These are phyloP conservation scores for Lanistes nyassanus DNA, from an alignment of 1,140 invertebrate genomes.

Conservation along the genomic window DNA sequence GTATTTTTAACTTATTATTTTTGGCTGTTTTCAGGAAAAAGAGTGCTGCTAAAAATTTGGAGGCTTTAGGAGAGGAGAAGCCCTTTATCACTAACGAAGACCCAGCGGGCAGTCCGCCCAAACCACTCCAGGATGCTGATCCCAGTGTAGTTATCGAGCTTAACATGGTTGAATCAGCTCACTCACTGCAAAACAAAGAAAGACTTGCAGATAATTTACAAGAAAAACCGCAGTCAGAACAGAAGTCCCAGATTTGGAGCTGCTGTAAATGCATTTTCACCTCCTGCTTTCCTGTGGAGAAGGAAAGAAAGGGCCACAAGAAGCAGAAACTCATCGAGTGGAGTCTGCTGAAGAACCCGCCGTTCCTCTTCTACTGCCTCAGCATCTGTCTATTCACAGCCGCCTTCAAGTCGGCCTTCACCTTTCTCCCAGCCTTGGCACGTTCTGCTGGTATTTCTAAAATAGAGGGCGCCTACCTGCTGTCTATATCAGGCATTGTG, in stretches of 20 bases:
- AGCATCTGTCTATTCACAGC: slow-evolving; percentile 50
- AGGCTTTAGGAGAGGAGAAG: slow-evolving; percentile 23
- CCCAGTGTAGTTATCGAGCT: no score
- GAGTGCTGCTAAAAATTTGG: no score
- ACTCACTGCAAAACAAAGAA: no score
- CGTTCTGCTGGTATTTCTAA: slow-evolving; percentile 42
- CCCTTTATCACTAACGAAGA: slow-evolving; percentile 28
- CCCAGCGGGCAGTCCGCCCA: slow-evolving; percentile 8
- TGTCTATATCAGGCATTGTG: slow-evolving; percentile 47
- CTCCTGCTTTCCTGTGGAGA: slow-evolving; percentile 23
- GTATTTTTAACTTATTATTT: no score
- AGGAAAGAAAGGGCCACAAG: slow-evolving; percentile 8
- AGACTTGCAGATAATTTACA: slow-evolving; percentile 21
- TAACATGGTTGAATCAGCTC: no score
- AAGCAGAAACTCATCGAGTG: slow-evolving; percentile 40
- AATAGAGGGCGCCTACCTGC: slow-evolving; percentile 40
- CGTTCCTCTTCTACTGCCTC: slow-evolving; percentile 49
- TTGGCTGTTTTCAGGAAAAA: no score
- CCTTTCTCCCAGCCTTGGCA: slow-evolving; percentile 53
- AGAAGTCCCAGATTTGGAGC: background rate
- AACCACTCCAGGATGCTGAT: slow-evolving; percentile 18
- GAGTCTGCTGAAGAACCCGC: slow-evolving; percentile 46
- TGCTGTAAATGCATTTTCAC: slow-evolving; percentile 3
- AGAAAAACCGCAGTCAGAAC: background rate
- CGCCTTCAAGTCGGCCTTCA: slow-evolving; percentile 49